Conservation (phyloP, 2,797 vertebrate genomes). For the Gambusia yucatana region DNA sequence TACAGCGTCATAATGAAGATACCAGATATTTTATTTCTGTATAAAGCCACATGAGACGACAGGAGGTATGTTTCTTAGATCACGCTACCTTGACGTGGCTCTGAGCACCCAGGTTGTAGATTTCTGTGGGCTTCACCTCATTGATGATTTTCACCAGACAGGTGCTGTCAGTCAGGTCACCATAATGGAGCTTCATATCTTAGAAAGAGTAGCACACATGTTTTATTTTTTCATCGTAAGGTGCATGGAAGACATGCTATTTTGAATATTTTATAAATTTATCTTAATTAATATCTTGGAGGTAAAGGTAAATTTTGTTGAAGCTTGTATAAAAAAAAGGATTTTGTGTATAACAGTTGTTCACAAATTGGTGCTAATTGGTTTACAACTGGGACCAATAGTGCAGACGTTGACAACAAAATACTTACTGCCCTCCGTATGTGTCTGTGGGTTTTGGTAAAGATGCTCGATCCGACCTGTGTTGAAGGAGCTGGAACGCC, state of each 20-base stretch:
- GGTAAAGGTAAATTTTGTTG: background rate
- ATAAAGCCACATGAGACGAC: background rate
- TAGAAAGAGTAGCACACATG: constrained; percentile 11
- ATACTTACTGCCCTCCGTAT: constrained; percentile 94
- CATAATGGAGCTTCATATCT: constrained; percentile 99
- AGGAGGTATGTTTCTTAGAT: background rate
- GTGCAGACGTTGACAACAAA: background rate
- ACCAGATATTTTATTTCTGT: background rate
- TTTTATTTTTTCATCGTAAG: background rate
- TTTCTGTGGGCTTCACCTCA: constrained; percentile 93
- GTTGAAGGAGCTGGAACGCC: constrained; percentile 97
- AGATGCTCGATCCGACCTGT: constrained; percentile 97
- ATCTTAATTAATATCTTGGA: background rate
- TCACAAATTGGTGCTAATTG: background rate
- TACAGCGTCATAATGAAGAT: background rate
- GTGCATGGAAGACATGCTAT: background rate
- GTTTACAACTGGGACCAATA: background rate
- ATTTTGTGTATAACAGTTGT: background rate
- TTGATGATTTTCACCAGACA: constrained; percentile 99
- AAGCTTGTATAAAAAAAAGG: background rate
- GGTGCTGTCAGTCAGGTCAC: constrained; percentile 97
- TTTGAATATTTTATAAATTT: background rate
- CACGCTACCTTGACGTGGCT: constrained; percentile 94
- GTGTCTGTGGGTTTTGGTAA: constrained; percentile 93
- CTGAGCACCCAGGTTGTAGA: constrained; percentile 99